Evolutionary conservation across 1,140 invertebrate genomes (phyloP), one percentile per base, ranked within the genome.

Genomic region (Ceratina japonica): DNA sequence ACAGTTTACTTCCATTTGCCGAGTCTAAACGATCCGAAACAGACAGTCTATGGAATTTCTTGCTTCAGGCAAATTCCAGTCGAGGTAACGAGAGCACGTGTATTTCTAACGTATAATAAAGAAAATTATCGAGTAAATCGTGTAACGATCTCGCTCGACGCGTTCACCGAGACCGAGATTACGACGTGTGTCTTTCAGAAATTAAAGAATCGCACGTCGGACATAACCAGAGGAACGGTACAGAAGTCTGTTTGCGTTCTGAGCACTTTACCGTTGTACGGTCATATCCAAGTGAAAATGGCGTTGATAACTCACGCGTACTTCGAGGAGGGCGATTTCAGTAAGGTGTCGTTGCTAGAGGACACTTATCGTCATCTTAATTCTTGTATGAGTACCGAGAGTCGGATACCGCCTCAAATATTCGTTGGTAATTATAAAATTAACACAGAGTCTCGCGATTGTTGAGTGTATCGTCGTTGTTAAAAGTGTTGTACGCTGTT

Each of bases 11-110:
- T 99, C 92, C 97, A 98, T 92, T 93, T 99, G 73, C 98, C 98
- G 49, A 97, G 97, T 87, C 92, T 98, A 27, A 95, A 94, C 20
- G 95, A 98, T 88, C 95, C 96, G 24, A 95, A 95, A 72, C 94
- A 95, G 85, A 99, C 98, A 58, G 95, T 99, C 13, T 99, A 96
- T 94, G 98, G 98, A 12, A 96, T 99, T 77, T 99, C 98, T 22
- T 99, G 99, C 93, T 99, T 99, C 92, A 94, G 98, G 81, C 99
- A 99, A 94, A 99, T 99, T 87, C 97, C 98, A 86, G 95, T 98
- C 18, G 97, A 98, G 93, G 97, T 98, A 93, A 85, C 37, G 13
- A 59, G 56, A 74, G 10, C 3, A 44, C 10, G 2, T 2, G 2
- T 37, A 37, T 37, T 3, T 37, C n/a, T n/a, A n/a, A 44, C 1